Conservation (phyloP, 2,888 invertebrate species). For the Ormyrus nitidulus region DNA sequence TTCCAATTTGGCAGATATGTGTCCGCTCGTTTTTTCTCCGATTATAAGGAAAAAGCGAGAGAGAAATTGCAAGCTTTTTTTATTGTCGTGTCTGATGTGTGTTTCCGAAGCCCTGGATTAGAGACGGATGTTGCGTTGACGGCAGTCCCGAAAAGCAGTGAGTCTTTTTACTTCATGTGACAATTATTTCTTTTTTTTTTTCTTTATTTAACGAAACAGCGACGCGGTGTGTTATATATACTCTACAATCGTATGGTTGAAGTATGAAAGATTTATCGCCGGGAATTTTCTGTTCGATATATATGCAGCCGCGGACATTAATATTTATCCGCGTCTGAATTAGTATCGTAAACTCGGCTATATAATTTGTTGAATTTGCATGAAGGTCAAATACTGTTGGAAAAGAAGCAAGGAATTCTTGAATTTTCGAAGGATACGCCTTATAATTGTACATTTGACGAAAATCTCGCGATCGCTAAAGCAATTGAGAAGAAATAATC, state of each 20-base stretch:
- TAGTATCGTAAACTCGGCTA: too few species aligned
- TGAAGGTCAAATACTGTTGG: too few species aligned
- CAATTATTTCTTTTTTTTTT: too few species aligned
- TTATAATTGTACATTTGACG: background rate
- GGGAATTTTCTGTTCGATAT: too few species aligned
- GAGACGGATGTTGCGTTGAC: constrained; percentile 65
- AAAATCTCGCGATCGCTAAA: background rate
- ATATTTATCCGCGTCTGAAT: too few species aligned
- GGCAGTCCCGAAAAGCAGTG: constrained; percentile 67
- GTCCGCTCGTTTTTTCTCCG: constrained; percentile 29
- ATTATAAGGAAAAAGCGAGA: constrained; percentile 44
- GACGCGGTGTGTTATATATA: constrained; percentile 1
- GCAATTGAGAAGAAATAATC: background rate
- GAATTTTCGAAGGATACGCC: background rate
- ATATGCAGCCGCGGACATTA: too few species aligned
- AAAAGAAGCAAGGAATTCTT: too few species aligned
- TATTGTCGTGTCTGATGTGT: constrained; percentile 69
- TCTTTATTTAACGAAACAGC: constrained; percentile 28
- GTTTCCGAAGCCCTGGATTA: constrained; percentile 68
- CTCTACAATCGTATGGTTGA: constrained; percentile 41
- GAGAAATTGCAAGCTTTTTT: constrained; percentile 56
- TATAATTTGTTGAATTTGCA: too few species aligned
- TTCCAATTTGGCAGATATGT: constrained; percentile 4
- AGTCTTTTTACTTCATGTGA: constrained; percentile 62
- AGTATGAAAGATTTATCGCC: constrained; percentile 32